Evolutionary conservation across 2,888 invertebrate species (phyloP).

Genomic region (Eupelmus urozonus): DNA sequence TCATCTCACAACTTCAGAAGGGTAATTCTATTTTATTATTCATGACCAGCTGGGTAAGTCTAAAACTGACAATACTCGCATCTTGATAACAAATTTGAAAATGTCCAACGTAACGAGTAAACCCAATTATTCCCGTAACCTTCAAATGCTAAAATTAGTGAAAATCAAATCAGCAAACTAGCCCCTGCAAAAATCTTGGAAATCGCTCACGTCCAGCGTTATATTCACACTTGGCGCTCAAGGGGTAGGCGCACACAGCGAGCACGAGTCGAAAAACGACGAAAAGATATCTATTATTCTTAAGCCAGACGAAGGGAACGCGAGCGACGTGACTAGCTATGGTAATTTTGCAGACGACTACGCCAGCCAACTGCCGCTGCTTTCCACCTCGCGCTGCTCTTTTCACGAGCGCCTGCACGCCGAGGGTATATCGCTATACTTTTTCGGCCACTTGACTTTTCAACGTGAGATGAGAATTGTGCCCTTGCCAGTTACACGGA

Average conservation of each 20-base stretch:
- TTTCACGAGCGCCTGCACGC: no score
- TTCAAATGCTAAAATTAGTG: no score
- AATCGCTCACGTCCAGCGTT: conserved; percentile 15
- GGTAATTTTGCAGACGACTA: conserved; percentile 59
- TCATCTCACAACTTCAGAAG: no score
- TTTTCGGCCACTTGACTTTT: background rate
- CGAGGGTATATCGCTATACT: background rate
- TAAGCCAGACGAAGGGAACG: conserved; percentile 62
- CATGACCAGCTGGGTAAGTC: background rate
- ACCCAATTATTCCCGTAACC: no score
- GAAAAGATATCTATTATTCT: conserved; percentile 64
- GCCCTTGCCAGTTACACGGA: no score
- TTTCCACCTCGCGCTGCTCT: background rate
- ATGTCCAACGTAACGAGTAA: no score
- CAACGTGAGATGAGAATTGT: background rate
- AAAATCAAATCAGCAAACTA: no score
- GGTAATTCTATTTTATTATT: background rate
- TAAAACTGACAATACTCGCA: background rate
- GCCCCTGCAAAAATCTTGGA: no score
- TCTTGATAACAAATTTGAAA: no score
- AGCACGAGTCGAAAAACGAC: conserved; percentile 16
- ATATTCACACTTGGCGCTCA: conserved; percentile 2
- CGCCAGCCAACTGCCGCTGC: background rate
- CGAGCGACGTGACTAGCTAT: conserved; percentile 62
- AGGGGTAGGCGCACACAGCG: background rate